Evolutionary conservation across 2,888 invertebrate species (phyloP).

Genomic region (Sarcophaga caerulescens): DNA sequence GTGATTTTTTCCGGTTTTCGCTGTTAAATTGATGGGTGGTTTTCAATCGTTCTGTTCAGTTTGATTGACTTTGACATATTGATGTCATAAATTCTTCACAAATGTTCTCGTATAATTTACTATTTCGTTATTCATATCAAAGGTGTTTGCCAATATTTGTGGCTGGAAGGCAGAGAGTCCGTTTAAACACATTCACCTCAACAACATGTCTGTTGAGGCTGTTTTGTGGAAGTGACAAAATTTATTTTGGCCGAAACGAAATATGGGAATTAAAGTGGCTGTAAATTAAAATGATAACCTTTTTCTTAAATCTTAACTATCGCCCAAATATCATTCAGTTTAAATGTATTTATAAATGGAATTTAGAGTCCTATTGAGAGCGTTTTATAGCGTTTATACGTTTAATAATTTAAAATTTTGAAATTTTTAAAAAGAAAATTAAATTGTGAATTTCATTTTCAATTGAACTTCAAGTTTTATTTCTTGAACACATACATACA

Average conservation of each 20-base stretch:
- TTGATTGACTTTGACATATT: slow-evolving; percentile 80
- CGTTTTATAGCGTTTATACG: neutral
- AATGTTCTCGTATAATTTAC: slow-evolving; percentile 45
- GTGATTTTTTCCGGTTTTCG: slow-evolving; percentile 8
- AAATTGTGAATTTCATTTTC: neutral
- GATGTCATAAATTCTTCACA: slow-evolving; percentile 76
- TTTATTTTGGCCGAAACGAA: neutral
- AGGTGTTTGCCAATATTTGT: neutral
- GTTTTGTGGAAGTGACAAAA: neutral
- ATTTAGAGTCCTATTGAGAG: neutral
- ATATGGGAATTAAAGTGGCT: neutral
- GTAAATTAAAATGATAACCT: neutral
- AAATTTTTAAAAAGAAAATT: neutral
- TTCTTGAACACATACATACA: neutral
- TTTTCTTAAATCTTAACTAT: neutral
- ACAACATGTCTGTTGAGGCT: neutral
- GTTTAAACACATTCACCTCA: neutral
- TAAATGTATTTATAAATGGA: no score
- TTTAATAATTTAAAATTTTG: neutral
- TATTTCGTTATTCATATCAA: neutral
- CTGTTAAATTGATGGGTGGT: slow-evolving; percentile 41
- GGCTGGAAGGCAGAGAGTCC: neutral
- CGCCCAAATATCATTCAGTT: neutral
- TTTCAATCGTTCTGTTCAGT: slow-evolving; percentile 69
- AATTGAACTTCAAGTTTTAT: neutral